Conservation (phyloP, 2,888 invertebrate genomes). For the Acanthococcus lagerstroemiae region DNA sequence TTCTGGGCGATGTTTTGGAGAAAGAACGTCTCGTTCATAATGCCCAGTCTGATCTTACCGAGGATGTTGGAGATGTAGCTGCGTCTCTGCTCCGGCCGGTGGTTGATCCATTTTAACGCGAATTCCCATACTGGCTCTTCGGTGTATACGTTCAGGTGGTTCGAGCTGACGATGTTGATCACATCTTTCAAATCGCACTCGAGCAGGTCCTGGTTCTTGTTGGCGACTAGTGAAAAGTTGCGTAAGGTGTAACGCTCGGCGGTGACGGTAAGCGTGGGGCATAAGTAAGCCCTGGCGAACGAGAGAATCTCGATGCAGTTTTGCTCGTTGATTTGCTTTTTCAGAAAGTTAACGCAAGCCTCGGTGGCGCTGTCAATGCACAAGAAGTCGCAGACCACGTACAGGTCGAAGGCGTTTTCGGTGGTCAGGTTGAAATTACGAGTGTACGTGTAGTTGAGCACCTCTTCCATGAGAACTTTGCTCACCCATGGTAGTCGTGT, state of each 20-base stretch:
- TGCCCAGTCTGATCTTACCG: constrained; percentile 29
- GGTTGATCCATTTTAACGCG: constrained; percentile 28
- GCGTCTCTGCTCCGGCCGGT: constrained; percentile 8
- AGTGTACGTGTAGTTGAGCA: constrained; percentile 24
- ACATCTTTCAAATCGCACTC: constrained; percentile 22
- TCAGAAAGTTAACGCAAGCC: constrained; percentile 18
- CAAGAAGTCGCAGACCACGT: constrained; percentile 23
- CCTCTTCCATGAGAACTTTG: constrained; percentile 17
- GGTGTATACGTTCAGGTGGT: constrained; percentile 30
- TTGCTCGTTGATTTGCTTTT: constrained; percentile 18
- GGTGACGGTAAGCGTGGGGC: constrained; percentile 6
- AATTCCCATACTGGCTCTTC: constrained; percentile 33
- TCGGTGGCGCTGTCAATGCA: constrained; percentile 25
- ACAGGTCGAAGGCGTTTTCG: constrained; percentile 23
- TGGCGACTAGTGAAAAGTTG: constrained; percentile 8
- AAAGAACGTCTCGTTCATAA: constrained; percentile 32
- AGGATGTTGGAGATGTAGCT: constrained; percentile 15
- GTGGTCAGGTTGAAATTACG: constrained; percentile 5
- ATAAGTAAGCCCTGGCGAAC: constrained; percentile 12
- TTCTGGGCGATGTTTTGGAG: constrained; percentile 43
- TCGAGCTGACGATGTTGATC: constrained; percentile 18
- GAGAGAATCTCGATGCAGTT: constrained; percentile 23
- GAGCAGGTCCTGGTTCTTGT: constrained; percentile 16
- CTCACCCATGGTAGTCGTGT: constrained; percentile 22
- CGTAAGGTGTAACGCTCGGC: constrained; percentile 21